These are phyloP conservation scores for Nasonia oneida DNA, from an alignment of 2,888 invertebrate species.

Conservation along the genomic window DNA sequence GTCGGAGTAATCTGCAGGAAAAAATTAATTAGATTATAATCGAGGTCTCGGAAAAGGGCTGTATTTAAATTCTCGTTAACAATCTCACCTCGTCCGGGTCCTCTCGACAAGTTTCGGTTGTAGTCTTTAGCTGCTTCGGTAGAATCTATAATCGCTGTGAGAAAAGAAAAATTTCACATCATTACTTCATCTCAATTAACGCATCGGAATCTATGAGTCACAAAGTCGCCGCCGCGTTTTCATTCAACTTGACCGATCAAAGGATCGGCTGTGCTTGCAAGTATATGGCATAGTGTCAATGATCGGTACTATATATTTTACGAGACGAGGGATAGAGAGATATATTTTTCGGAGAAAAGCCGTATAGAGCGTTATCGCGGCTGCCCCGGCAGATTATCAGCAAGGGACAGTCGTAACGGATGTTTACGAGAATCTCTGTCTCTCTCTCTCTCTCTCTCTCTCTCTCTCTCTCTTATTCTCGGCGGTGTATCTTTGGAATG, in stretches of 20 bases:
- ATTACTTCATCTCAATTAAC: neutral
- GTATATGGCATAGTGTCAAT: neutral
- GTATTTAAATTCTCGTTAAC: neutral
- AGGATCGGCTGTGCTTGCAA: neutral
- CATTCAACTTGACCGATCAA: constrained; percentile 5
- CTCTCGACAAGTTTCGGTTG: constrained; percentile 41
- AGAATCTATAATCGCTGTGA: constrained; percentile 19
- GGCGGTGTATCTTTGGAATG: neutral
- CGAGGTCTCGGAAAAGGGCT: neutral
- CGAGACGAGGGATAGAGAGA: constrained; percentile 14
- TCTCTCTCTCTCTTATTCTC: neutral
- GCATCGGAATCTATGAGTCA: neutral
- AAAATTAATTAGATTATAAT: neutral
- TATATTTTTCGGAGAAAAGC: constrained; percentile 56
- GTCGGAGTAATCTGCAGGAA: constrained; percentile 20
- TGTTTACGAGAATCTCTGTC: constrained; percentile 60
- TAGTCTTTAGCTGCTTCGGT: constrained; percentile 46
- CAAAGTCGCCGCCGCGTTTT: constrained; percentile 11
- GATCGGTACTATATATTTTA: neutral
- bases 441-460: neutral
- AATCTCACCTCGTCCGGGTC: constrained; percentile 28
- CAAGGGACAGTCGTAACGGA: constrained; percentile 53
- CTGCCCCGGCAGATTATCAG: constrained; percentile 55
- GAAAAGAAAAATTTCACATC: neutral
- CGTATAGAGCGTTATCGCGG: constrained; percentile 30